These are phyloP conservation scores for Zaprionus camerounensis DNA, from an alignment of 1,140 invertebrate species.

Conservation along the genomic window DNA sequence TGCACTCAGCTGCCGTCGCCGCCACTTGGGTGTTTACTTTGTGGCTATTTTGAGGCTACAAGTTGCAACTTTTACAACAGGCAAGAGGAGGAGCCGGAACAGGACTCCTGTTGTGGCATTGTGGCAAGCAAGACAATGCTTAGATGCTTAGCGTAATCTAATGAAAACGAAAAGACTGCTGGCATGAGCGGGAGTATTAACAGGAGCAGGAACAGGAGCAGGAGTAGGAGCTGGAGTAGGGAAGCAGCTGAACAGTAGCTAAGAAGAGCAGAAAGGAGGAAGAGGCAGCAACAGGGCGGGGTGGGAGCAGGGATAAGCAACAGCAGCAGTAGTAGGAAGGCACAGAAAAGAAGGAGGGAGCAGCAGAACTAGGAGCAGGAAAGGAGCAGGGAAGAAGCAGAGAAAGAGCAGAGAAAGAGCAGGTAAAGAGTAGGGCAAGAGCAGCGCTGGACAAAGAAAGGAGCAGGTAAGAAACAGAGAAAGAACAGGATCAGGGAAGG, in stretches of 20 bases:
- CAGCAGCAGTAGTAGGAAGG: no score
- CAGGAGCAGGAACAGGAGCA: background rate
- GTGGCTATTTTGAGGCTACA: slow-evolving; percentile 81
- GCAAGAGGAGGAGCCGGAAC: background rate
- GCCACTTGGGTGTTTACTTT: slow-evolving; percentile 80
- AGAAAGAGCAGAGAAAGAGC: no score
- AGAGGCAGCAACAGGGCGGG: background rate
- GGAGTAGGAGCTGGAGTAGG: background rate
- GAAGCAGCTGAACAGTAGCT: background rate
- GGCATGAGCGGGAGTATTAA: background rate
- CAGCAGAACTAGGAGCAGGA: no score
- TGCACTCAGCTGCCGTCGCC: slow-evolving; percentile 23
- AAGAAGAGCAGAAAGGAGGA: background rate
- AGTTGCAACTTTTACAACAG: slow-evolving; percentile 74
- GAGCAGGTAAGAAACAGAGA: no score
- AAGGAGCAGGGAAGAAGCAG: no score
- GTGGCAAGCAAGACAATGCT: slow-evolving; percentile 18
- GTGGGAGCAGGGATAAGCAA: no score
- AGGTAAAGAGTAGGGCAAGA: no score
- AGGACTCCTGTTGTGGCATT: background rate
- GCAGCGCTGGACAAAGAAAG: no score
- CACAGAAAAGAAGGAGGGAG: no score
- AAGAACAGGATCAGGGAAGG: no score
- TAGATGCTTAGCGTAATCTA: slow-evolving; percentile 67
- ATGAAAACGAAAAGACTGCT: slow-evolving; percentile 68